Evolutionary conservation across 2,113 vertebrate species (phyloP), one percentile per base, ranked within the genome.

Genomic region (Urocolius indicus): DNA sequence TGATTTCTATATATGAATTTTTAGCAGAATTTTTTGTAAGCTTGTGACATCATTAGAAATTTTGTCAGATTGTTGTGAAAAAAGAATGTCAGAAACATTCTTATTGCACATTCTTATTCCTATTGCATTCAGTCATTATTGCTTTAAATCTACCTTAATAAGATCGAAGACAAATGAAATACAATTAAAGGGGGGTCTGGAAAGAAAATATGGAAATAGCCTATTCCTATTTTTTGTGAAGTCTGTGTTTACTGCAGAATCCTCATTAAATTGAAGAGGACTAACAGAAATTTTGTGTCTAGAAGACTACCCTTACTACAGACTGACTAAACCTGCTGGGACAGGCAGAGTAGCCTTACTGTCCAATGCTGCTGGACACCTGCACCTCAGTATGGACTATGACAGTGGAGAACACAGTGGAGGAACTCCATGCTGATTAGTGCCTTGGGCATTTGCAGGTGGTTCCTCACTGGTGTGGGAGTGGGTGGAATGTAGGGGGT

Each of bases 381-480:
- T 3, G 5, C 5, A 38, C 3, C 18, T 34, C 11, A 5, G 10
- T 2, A 0, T 8, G 27, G n/a, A 2, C 15, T 17, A 4, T 7
- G 16, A 17, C 0, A 5, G 13, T 11, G 12, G 62, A 34, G 62
- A 24, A 24, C 24, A 5, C 8, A 17, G 52, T 54, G 27, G 9
- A 58, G 36, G 1, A 2, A 32, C 11, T 4, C 13, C 1, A 4
- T 0, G 10, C 16, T 1, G 1, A 45, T 8, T 3, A 4, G 26
- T 57, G 23, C 5, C 6, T 22, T 24, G 34, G 22, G 20, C 20
- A 74, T 13, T 11, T 21, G 11, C 11, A 30, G 17, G 23, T 3
- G 20, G 7, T 43, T 61, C 24, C 23, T 54, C 24, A 27, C 14
- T 0, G 4, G 15, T 0, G 1, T 0, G 1, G 16, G 21, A 6